These are phyloP conservation scores for Conchocele bisecta DNA, from an alignment of 2,888 invertebrate genomes.

Conservation along the genomic window DNA sequence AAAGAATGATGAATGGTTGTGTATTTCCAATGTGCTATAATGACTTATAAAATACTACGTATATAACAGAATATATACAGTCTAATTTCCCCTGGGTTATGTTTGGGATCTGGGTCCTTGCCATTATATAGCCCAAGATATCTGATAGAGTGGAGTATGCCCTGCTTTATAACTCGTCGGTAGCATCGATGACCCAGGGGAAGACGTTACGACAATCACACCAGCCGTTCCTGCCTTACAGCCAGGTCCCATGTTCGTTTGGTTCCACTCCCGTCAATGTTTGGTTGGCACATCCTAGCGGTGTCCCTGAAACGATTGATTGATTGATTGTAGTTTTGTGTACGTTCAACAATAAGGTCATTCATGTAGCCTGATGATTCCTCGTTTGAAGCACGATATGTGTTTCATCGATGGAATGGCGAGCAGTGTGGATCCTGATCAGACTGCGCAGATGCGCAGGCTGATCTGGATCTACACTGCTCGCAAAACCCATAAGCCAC, in stretches of 20 bases:
- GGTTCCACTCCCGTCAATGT: conserved; percentile 66
- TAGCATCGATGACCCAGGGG: conserved; percentile 57
- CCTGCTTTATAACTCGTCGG: conserved; percentile 32
- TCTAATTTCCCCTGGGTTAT: conserved; percentile 67
- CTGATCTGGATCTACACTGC: too few relatives aligned
- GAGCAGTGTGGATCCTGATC: too few relatives aligned
- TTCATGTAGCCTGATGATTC: too few relatives aligned
- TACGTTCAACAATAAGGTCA: too few relatives aligned
- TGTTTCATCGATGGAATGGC: too few relatives aligned
- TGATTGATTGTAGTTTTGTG: too few relatives aligned
- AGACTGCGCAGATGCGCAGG: too few relatives aligned
- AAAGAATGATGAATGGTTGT: too few relatives aligned
- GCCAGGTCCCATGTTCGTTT: conserved; percentile 75
- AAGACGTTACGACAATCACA: conserved; percentile 69
- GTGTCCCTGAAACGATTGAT: conserved; percentile 65
- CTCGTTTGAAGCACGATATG: too few relatives aligned
- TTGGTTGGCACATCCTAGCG: conserved; percentile 68
- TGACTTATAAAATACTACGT: conserved; percentile 65
- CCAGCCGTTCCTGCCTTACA: conserved; percentile 74
- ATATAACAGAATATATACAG: conserved; percentile 64
- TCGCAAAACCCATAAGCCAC: too few relatives aligned
- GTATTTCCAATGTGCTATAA: too few relatives aligned
- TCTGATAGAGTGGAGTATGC: conserved; percentile 39
- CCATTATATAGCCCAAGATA: conserved; percentile 69
- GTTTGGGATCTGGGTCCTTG: conserved; percentile 64